Percentiles rank a stretch among this genome's conserved stretches.
Conservation (phyloP, 2,888 invertebrate species). For the Zaprionus lineosus region DNA sequence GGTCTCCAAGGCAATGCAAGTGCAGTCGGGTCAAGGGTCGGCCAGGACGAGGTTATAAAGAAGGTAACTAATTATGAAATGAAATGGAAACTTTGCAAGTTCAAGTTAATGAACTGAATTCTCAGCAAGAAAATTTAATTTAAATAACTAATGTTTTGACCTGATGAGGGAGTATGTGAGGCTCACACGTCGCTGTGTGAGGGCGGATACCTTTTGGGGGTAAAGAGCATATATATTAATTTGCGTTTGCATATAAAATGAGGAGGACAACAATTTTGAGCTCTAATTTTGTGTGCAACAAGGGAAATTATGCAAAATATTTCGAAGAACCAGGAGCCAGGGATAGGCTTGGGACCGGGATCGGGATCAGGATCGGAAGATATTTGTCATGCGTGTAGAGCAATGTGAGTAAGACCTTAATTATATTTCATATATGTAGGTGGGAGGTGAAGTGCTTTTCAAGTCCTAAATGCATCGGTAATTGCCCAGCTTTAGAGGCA, state of each 20-base stretch:
- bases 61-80: conserved; percentile 17
- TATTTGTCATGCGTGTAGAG: too few relatives aligned
- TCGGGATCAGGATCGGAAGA: too few relatives aligned
- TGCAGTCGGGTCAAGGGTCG: conserved; percentile 4
- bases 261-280: conserved; percentile 8
- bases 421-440: neutral
- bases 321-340: too few relatives aligned
- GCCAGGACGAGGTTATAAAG: neutral
- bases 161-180: neutral
- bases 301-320: conserved; percentile 59
- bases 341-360: too few relatives aligned
- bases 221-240: conserved; percentile 28
- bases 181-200: neutral
- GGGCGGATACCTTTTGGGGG: neutral
- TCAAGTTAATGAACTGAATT: conserved; percentile 8
- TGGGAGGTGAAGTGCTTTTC: neutral
- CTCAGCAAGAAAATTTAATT: conserved; percentile 36
- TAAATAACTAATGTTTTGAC: conserved; percentile 67
- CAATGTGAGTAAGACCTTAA: too few relatives aligned
- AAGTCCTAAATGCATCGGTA: too few relatives aligned
- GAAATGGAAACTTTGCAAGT: conserved; percentile 15
- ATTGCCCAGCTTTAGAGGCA: too few relatives aligned
- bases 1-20: conserved; percentile 15
- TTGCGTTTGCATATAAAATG: conserved; percentile 52
- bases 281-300: conserved; percentile 47